A percentile compares a stretch with the other conserved stretches of the same genome.
These are phyloP conservation scores for Brachyhypopomus gauderio DNA, from an alignment of 2,113 vertebrate genomes.

Conservation along the genomic window DNA sequence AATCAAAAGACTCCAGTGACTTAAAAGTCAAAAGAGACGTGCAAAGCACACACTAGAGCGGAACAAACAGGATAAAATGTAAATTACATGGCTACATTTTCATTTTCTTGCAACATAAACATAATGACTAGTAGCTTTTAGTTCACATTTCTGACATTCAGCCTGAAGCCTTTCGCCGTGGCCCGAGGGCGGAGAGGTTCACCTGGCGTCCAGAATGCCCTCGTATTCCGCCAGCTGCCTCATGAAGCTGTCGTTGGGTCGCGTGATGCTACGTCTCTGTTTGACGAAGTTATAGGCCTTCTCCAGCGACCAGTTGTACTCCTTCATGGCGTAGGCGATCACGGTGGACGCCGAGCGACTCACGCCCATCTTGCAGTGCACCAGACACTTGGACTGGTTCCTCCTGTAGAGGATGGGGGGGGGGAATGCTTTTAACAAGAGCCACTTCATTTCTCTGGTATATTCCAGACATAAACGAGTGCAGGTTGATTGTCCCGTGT, in stretches of 20 bases:
- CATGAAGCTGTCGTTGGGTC: conserved; percentile 94
- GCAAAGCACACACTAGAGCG: too few species aligned
- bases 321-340: conserved; percentile 98
- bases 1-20: too few species aligned
- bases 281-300: conserved; percentile 92
- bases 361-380: conserved; percentile 98
- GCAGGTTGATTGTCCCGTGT: too few species aligned
- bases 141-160: too few species aligned
- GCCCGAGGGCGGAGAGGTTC: not conserved
- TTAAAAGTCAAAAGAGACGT: too few species aligned
- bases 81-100: too few species aligned
- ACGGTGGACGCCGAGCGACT: conserved; percentile 94
- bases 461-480: too few species aligned
- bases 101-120: too few species aligned
- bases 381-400: conserved; percentile 95
- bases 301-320: conserved; percentile 93
- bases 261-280: conserved; percentile 86
- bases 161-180: not conserved
- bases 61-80: too few species aligned
- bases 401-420: conserved; percentile 71
- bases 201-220: conserved; percentile 85
- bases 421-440: too few species aligned
- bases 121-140: too few species aligned
- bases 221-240: conserved; percentile 93
- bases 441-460: too few species aligned